Evolutionary conservation across 2,888 invertebrate species (phyloP).

Genomic region (Cheiracanthium punctorium): DNA sequence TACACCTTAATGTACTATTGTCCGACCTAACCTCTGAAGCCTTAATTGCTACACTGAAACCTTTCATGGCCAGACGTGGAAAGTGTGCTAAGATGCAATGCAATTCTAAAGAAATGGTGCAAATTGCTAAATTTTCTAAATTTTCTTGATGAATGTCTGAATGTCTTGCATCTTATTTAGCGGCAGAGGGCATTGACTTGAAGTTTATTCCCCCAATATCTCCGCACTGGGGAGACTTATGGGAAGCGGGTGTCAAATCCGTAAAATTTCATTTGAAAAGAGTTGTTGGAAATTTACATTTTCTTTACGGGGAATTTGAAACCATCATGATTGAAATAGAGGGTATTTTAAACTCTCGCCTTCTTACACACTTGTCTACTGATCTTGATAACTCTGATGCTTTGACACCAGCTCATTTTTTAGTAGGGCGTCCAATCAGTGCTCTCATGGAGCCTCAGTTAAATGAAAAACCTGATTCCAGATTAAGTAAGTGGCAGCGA

Average conservation of each 20-base stretch:
- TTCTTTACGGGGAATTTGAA: slow-evolving; percentile 74
- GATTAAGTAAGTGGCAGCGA: slow-evolving; percentile 73
- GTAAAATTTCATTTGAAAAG: slow-evolving; percentile 65
- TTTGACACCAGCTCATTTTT: slow-evolving; percentile 74
- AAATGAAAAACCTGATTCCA: slow-evolving; percentile 54
- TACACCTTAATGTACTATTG: too few relatives aligned
- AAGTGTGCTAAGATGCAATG: slow-evolving; percentile 57
- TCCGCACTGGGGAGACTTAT: slow-evolving; percentile 69
- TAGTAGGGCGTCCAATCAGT: slow-evolving; percentile 72
- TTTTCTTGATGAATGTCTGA: not conserved
- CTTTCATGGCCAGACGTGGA: slow-evolving; percentile 71
- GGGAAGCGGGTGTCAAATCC: slow-evolving; percentile 69
- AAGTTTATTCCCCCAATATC: slow-evolving; percentile 67
- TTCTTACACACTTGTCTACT: slow-evolving; percentile 72
- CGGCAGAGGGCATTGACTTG: slow-evolving; percentile 69
- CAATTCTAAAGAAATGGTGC: too few relatives aligned
- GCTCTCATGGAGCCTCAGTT: slow-evolving; percentile 72
- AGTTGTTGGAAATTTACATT: slow-evolving; percentile 71
- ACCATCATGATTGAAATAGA: slow-evolving; percentile 74
- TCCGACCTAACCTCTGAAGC: too few relatives aligned
- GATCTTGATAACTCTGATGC: slow-evolving; percentile 72
- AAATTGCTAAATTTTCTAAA: not conserved
- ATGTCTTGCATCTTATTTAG: slow-evolving; percentile 29
- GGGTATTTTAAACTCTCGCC: slow-evolving; percentile 73
- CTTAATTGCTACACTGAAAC: slow-evolving; percentile 15